Conservation (phyloP, 1,140 invertebrate genomes). For the Drosophila bifasciata region DNA sequence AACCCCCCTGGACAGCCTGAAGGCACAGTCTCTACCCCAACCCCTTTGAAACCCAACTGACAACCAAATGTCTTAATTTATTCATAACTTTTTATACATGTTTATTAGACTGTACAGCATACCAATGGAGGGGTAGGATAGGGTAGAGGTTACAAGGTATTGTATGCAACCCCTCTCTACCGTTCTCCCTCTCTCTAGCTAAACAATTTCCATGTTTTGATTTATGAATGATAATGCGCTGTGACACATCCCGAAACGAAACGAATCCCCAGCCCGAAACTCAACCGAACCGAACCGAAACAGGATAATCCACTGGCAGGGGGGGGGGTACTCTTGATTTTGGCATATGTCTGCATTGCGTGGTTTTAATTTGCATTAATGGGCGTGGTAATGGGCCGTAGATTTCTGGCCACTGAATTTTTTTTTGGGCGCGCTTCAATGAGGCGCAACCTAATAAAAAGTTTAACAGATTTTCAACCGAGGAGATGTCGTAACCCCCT, state of each 20-base stretch:
- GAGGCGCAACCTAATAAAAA: conserved; percentile 60
- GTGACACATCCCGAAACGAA: conserved; percentile 66
- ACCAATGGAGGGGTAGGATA: not conserved
- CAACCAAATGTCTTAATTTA: conserved; percentile 78
- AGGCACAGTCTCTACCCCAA: conserved; percentile 1
- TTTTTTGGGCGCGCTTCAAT: conserved; percentile 62
- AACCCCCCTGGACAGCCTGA: conserved; percentile 13
- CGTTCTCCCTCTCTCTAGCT: too few relatives aligned
- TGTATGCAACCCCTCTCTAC: conserved; percentile 35
- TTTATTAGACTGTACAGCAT: conserved; percentile 63
- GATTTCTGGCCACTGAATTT: conserved; percentile 32
- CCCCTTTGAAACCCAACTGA: conserved; percentile 29
- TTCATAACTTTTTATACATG: conserved; percentile 72
- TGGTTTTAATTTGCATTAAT: conserved; percentile 84
- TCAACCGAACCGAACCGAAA: conserved; percentile 17
- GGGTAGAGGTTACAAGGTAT: conserved; percentile 17
- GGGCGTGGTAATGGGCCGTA: conserved; percentile 72
- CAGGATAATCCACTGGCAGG: not conserved
- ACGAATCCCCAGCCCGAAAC: not conserved
- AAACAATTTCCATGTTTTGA: conserved; percentile 80
- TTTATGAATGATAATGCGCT: conserved; percentile 83
- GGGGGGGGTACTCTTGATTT: conserved; percentile 46
- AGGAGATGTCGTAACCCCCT: not conserved
- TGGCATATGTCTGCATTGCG: conserved; percentile 80
- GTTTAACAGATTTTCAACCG: conserved; percentile 26